Evolutionary conservation across 2,113 vertebrate genomes (phyloP), one percentile per base, ranked within the genome.

Genomic region (Castor canadensis): DNA sequence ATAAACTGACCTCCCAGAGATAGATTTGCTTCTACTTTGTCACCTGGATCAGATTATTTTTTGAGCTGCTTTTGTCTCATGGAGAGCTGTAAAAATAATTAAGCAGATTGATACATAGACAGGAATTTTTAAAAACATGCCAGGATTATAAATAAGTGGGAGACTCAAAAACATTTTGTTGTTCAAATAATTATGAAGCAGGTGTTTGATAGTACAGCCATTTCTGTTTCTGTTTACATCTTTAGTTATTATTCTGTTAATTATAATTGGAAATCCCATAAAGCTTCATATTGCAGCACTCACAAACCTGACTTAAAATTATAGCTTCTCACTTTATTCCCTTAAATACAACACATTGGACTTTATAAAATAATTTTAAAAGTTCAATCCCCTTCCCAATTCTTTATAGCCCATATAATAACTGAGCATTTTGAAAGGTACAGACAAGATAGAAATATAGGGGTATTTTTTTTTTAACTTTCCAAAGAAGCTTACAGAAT

Each of bases 161-260:
- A 98, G 94, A 98, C 92, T 98, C 91, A 97, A 97, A 96, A 98
- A 95, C 95, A 98, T 97, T 98, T 97, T 98, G 97, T 97, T 98
- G 95, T 97, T 98, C 97, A 98, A 98, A 98, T 98, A 98, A 98
- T 98, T 97, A 96, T 94, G 97, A 98, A 98, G 96, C 98, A 98
- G 98, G 97, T 98, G 98, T 98, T 98, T 98, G 97, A 97, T 98
- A 97, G 96, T 97, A 97, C 96, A 98, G 97, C 97, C 35, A 17
- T 98, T 98, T 98, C 97, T 98, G 97, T 97, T 96, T 98, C 97
- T 98, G 97, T 98, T 98, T 98, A 98, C 94, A 97, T 97, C 95
- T 97, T 98, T 94, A 95, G 93, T 98, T 98, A 97, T 97, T 98
- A 98, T 97, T 98, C 96, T 93, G 95, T 98, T 98, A 96, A 97